A percentile compares a stretch with the other conserved stretches of the same genome.
phyloP scores from a whole-genome alignment of 1,140 invertebrate genomes.

The Anthonomus grandis region DNA sequence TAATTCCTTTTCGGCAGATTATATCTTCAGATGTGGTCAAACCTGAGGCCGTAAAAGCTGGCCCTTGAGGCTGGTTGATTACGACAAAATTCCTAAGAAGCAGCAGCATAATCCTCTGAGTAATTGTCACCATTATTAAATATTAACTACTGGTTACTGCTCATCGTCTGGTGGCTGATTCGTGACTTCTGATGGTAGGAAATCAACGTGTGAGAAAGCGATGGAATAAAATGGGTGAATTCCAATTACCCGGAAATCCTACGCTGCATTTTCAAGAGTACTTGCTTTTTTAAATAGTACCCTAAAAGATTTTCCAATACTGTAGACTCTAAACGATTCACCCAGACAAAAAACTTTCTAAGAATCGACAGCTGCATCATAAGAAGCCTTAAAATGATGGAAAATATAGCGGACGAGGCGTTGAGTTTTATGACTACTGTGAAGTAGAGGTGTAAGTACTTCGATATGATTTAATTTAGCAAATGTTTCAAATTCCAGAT shows the following conservation, averaged over 20 bases:
- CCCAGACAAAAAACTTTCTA: not conserved
- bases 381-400: not conserved
- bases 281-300: not conserved
- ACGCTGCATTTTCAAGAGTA: not conserved
- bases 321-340: not conserved
- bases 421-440: constrained; percentile 3
- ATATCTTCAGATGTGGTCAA: not conserved
- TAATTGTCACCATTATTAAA: not conserved
- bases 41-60: not conserved
- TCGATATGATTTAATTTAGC: not conserved
- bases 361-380: not conserved
- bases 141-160: not conserved
- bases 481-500: not conserved
- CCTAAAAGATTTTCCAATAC: not conserved
- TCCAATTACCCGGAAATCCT: not conserved
- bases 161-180: not conserved
- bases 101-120: not conserved
- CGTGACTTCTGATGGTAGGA: not conserved
- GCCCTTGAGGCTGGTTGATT: not conserved
- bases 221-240: not conserved
- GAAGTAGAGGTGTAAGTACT: not conserved
- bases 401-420: not conserved
- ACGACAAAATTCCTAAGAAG: not conserved
- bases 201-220: not conserved
- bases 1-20: not conserved